Evolutionary conservation across 2,797 vertebrate genomes (phyloP).

Genomic region (Garrulus glandarius): DNA sequence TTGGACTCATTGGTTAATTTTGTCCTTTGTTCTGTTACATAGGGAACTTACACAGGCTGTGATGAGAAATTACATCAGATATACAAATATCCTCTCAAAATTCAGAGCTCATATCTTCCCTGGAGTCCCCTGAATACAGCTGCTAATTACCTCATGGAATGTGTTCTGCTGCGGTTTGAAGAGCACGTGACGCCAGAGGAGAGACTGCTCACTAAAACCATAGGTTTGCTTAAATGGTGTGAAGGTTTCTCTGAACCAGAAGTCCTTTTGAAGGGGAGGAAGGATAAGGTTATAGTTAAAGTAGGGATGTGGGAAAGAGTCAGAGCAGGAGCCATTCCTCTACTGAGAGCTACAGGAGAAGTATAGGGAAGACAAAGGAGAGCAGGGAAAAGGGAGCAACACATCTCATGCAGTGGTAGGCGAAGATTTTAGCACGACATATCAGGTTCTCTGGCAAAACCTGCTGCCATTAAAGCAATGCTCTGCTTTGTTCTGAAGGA

Average conservation of each 20-base stretch:
- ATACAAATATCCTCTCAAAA: conserved; percentile 17
- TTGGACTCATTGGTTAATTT: not conserved
- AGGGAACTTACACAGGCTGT: not conserved
- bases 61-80: conserved; percentile 26
- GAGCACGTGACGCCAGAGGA: not conserved
- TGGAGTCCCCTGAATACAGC: conserved; percentile 2
- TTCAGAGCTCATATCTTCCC: not conserved
- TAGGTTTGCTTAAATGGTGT: not conserved
- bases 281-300: not conserved
- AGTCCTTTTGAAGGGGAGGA: not conserved
- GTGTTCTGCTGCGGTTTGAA: not conserved
- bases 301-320: not conserved
- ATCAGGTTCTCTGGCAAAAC: not conserved
- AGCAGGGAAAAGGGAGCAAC: not conserved
- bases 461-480: not conserved
- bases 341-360: not conserved
- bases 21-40: not conserved
- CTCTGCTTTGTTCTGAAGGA: not conserved
- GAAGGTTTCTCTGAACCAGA: not conserved
- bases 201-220: not conserved
- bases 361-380: not conserved
- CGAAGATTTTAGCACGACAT: accelerated
- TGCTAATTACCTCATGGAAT: conserved; percentile 8
- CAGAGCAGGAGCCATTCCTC: not conserved
- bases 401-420: not conserved